Base-by-base conservation (phyloP, 2,888 invertebrate genomes). In the Spisula solida region DNA sequence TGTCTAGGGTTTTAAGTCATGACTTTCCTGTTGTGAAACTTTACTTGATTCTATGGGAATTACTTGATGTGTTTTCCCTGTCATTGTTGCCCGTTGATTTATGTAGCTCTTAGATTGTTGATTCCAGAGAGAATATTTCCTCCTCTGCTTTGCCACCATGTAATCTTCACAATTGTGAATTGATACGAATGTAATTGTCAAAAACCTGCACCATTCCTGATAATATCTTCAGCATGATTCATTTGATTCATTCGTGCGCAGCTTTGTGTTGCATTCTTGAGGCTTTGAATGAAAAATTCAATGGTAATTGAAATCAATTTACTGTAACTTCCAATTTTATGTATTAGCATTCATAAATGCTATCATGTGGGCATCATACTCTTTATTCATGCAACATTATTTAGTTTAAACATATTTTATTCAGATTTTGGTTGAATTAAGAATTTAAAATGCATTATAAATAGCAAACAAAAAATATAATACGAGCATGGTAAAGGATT, bases 111-210 rank as follows among this genome's bases (percentile, higher is more conserved):
- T 66, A 4, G 60, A 66, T 25, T 66, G 60, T 25, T 25, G 25
- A 66, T 66, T 66, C 60, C 60, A 66, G 60, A 66, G 60, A 66
- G 60, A 66, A 66, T n/a, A 25, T 2, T 66, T 25, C n/a, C 25
- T 66, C 60, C 60, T 8, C 1, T 25, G n/a, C 60, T 66, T 66
- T n/a, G 12, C 60, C 20, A 66, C 25, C 10, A n/a, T 25, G 25
- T 8, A 66, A 66, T 66, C 60, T 25, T 25, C n/a, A 66, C 20
- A 66, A 20, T 20, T 10, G 60, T 66, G 5, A 66, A 66, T 66
- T 56, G 25, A 66, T 66, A 66, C 25, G 60, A 25, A 66, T 66
- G 25, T 66, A 66, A n/a, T 2, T 66, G 60, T 66, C 60, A 66
- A 66, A 66, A 66, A 66, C 41, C 16, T 51, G 60, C 60, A 66